Evolutionary conservation across 2,797 vertebrate genomes (phyloP).

Genomic region (Poeciliopsis paucimaculata): DNA sequence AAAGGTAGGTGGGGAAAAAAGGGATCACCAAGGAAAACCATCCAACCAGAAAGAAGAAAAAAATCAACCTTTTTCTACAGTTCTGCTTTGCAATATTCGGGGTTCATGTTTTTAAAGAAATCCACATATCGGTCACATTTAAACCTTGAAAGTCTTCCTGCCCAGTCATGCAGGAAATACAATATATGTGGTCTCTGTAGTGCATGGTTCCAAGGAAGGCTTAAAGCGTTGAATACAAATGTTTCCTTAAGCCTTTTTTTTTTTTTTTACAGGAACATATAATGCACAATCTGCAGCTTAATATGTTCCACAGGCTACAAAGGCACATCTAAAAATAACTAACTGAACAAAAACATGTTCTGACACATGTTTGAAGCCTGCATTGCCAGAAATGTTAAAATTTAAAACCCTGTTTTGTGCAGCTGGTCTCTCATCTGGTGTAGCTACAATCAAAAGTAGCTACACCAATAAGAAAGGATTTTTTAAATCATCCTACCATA

Average conservation of each 20-base stretch:
- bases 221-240: slow-evolving; percentile 12
- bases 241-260: slow-evolving; percentile 27
- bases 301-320: slow-evolving; percentile 6
- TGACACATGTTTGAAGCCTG: background rate
- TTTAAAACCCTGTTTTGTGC: background rate
- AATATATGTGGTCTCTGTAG: slow-evolving; percentile 42
- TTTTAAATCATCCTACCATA: background rate
- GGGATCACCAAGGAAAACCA: background rate
- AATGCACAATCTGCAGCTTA: slow-evolving; percentile 3
- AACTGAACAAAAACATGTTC: background rate
- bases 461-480: background rate
- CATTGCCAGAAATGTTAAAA: background rate
- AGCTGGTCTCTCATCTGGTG: background rate
- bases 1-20: slow-evolving; percentile 13
- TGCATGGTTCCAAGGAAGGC: slow-evolving; percentile 28
- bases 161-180: slow-evolving; percentile 57
- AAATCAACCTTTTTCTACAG: slow-evolving; percentile 38
- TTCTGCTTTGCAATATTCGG: slow-evolving; percentile 18
- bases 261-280: slow-evolving; percentile 1
- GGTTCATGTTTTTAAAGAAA: slow-evolving; percentile 30
- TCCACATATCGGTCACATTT: slow-evolving; percentile 38
- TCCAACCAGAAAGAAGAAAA: background rate
- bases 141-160: slow-evolving; percentile 32
- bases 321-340: slow-evolving; percentile 5
- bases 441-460: background rate